phyloP scores from a whole-genome alignment of 1,140 invertebrate species.

The Dendroctonus valens region DNA sequence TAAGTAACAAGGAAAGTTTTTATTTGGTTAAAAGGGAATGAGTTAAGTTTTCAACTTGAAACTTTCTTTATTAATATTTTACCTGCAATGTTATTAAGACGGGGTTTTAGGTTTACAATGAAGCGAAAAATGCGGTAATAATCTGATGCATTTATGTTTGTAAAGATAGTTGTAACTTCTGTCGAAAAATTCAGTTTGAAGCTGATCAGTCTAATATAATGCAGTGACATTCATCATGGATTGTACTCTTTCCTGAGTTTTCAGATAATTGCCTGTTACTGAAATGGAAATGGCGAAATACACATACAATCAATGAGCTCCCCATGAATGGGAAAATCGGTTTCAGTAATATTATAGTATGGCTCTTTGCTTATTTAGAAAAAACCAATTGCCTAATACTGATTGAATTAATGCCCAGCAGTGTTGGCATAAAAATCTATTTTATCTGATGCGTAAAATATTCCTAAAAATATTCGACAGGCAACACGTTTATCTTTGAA shows the following conservation, averaged over 20 bases:
- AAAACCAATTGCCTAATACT: not conserved
- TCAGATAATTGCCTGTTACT: slow-evolving; percentile 1
- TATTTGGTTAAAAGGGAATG: slow-evolving; percentile 26
- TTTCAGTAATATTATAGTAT: slow-evolving; percentile 1
- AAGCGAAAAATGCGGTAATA: too few relatives aligned
- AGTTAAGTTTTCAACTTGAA: slow-evolving; percentile 30
- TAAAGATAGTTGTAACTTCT: too few relatives aligned
- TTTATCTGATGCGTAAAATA: too few relatives aligned
- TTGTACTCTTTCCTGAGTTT: not conserved
- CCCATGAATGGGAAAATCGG: not conserved
- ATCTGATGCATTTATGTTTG: too few relatives aligned
- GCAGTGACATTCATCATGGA: too few relatives aligned
- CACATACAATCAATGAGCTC: not conserved
- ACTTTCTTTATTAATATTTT: slow-evolving; percentile 29
- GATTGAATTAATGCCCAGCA: too few relatives aligned
- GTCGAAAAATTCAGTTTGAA: too few relatives aligned
- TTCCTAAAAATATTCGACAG: not conserved
- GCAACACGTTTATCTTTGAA: not conserved
- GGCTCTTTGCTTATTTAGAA: not conserved
- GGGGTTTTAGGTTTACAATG: not conserved
- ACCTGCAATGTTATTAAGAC: slow-evolving; percentile 18
- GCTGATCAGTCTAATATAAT: too few relatives aligned
- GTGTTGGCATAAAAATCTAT: too few relatives aligned
- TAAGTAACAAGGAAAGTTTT: slow-evolving; percentile 24
- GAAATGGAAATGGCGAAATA: not conserved